Evolutionary conservation across 2,888 invertebrate species (phyloP).

Genomic region (Lacanobia wlatinum): DNA sequence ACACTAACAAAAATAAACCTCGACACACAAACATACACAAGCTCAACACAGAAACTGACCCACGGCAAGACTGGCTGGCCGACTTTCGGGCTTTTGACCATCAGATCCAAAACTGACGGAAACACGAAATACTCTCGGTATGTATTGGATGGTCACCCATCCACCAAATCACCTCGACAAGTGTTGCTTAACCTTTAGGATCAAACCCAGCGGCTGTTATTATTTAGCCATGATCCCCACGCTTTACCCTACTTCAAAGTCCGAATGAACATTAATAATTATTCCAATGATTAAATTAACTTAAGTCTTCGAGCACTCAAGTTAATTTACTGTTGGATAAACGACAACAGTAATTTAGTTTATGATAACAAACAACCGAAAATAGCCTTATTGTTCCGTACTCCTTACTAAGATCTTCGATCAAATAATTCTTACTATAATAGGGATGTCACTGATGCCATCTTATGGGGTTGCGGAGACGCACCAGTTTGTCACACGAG

Average conservation of each 20-base stretch:
- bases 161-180: neutral
- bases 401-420: neutral
- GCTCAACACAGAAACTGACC: too few relatives aligned
- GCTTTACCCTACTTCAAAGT: constrained; percentile 12
- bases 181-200: neutral
- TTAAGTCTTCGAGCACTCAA: constrained; percentile 21
- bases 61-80: too few relatives aligned
- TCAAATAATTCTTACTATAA: neutral
- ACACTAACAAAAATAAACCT: neutral
- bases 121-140: neutral
- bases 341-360: constrained; percentile 44
- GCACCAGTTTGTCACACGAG: too few relatives aligned
- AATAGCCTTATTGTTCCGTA: constrained; percentile 10
- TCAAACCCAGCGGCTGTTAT: neutral
- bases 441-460: neutral
- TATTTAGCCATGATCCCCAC: neutral
- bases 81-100: too few relatives aligned
- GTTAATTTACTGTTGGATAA: constrained; percentile 39
- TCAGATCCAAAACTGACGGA: neutral
- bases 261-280: constrained; percentile 23
- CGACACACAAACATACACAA: too few relatives aligned
- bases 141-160: neutral
- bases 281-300: constrained; percentile 35
- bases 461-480: neutral
- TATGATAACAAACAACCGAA: constrained; percentile 18